Evolutionary conservation across 2,888 invertebrate species (phyloP).

Genomic region (Gymnoscelis rufifasciata): DNA sequence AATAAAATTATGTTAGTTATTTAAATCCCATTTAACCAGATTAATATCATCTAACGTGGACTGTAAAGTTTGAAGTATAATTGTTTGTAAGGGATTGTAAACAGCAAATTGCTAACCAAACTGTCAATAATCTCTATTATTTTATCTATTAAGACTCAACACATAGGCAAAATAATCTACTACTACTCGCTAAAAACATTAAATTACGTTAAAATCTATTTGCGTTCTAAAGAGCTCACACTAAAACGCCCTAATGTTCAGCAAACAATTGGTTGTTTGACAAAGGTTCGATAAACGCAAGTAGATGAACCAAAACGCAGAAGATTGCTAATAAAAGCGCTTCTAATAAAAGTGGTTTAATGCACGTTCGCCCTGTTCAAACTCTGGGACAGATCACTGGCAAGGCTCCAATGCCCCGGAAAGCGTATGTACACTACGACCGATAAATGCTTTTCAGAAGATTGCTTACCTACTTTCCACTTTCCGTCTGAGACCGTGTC

Average conservation of each 20-base stretch:
- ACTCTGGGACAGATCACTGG: conserved; percentile 50
- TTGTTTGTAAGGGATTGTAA: no score
- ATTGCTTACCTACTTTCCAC: conserved; percentile 16
- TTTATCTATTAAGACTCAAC: no score
- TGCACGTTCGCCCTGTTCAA: conserved; percentile 47
- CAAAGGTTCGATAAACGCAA: conserved; percentile 20
- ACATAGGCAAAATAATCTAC: no score
- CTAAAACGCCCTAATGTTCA: not conserved
- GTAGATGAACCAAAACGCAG: conserved; percentile 6
- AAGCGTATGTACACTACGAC: conserved; percentile 20
- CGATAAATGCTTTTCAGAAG: conserved; percentile 18
- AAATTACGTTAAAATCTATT: no score
- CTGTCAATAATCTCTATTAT: no score
- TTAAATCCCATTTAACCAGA: no score
- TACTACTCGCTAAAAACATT: no score
- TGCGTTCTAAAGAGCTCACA: no score
- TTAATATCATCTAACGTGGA: no score
- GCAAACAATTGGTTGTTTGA: conserved; percentile 1
- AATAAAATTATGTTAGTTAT: no score
- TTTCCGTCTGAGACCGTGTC: not conserved
- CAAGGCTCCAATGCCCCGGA: conserved; percentile 38
- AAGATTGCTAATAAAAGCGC: conserved; percentile 43
- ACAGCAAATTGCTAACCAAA: no score
- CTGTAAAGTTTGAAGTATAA: no score
- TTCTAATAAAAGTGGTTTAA: conserved; percentile 51